Evolutionary conservation across 2,888 invertebrate species (phyloP).

Genomic region (Crematogaster levior): DNA sequence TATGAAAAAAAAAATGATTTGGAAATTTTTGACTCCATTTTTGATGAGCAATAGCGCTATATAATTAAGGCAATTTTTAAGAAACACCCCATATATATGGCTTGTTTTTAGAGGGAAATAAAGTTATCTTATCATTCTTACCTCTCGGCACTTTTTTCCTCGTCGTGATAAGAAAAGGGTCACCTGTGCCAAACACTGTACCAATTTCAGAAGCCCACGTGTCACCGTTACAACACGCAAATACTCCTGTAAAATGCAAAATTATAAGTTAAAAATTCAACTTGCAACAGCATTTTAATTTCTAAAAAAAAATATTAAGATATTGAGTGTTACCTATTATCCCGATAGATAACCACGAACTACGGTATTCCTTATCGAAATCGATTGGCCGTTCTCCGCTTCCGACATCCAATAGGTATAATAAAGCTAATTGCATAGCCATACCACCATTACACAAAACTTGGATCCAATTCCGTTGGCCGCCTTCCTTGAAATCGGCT

Average conservation of each 20-base stretch:
- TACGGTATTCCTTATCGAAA: conserved; percentile 91
- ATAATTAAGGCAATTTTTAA: too few relatives aligned
- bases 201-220: conserved; percentile 97
- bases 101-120: background rate
- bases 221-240: conserved; percentile 94
- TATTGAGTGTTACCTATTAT: conserved; percentile 88
- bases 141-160: conserved; percentile 91
- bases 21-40: too few relatives aligned
- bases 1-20: too few relatives aligned
- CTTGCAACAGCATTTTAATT: background rate
- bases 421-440: conserved; percentile 91
- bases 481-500: conserved; percentile 93
- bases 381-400: conserved; percentile 93
- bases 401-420: conserved; percentile 93
- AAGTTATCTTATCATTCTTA: conserved; percentile 73
- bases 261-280: conserved; percentile 21
- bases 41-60: too few relatives aligned
- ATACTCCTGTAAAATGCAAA: conserved; percentile 87
- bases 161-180: conserved; percentile 92
- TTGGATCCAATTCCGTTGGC: conserved; percentile 95
- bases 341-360: conserved; percentile 94
- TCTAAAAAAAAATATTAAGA: conserved; percentile 5
- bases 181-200: conserved; percentile 89
- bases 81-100: too few relatives aligned
- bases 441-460: conserved; percentile 96